Evolutionary conservation across 2,888 invertebrate genomes (phyloP).

Genomic region (Tanypteryx hageni): DNA sequence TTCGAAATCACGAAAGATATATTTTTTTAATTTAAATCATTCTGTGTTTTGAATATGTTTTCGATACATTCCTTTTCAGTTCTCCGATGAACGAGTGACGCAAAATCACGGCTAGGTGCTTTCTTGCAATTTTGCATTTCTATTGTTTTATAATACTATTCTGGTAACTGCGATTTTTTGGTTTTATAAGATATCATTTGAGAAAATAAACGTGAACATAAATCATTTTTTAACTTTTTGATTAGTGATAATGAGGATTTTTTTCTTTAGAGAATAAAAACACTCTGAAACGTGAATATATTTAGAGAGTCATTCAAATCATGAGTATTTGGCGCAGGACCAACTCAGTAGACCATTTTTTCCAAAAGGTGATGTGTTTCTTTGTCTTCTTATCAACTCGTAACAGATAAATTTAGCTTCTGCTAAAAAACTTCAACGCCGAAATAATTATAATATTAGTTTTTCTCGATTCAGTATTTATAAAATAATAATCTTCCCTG

Average conservation of each 20-base stretch:
- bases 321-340: conserved; percentile 27
- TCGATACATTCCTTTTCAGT: too few species aligned
- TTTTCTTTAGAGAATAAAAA: background rate
- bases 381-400: background rate
- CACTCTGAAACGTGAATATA: background rate
- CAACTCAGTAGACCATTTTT: conserved; percentile 7
- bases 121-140: too few species aligned
- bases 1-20: too few species aligned
- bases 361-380: conserved; percentile 32
- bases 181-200: background rate
- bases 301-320: conserved; percentile 25
- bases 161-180: too few species aligned
- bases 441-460: too few species aligned
- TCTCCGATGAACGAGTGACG: too few species aligned
- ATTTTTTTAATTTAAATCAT: too few species aligned
- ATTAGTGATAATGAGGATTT: background rate
- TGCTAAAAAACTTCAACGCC: background rate
- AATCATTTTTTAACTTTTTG: background rate
- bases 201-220: background rate
- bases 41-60: background rate
- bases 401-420: background rate
- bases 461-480: too few species aligned
- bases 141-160: too few species aligned
- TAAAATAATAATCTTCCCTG: too few species aligned
- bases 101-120: too few species aligned